Percentiles rank a stretch among this genome's conserved stretches.
phyloP scores from a whole-genome alignment of 2,113 vertebrate species.

The Albula goreensis region DNA sequence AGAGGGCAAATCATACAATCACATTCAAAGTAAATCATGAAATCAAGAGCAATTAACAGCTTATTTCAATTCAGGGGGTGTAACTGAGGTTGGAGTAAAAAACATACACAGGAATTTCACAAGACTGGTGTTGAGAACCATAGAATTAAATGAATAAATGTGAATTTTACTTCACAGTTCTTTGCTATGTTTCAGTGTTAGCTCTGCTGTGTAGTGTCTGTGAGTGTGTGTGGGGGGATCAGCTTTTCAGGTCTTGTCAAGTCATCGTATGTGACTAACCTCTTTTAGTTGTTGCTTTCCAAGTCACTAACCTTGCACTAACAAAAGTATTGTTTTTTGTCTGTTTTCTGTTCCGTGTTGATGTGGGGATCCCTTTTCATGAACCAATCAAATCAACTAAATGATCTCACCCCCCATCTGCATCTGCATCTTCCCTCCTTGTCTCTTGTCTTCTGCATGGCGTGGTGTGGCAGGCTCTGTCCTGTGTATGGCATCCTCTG shows the following conservation, averaged over 20 bases:
- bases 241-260: background rate
- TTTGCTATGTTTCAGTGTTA: background rate
- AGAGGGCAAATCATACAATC: too few relatives aligned
- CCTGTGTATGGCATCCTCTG: constrained; percentile 80
- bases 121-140: too few relatives aligned
- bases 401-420: background rate
- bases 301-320: constrained; percentile 12
- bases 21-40: too few relatives aligned
- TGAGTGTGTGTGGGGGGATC: background rate
- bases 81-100: too few relatives aligned
- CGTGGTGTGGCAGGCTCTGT: constrained; percentile 77
- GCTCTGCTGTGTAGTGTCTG: background rate
- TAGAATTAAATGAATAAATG: background rate
- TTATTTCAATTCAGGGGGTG: too few relatives aligned
- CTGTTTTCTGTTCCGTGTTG: background rate
- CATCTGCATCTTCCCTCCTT: constrained; percentile 17
- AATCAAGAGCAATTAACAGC: too few relatives aligned
- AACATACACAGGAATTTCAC: too few relatives aligned
- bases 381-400: background rate
- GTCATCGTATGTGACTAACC: background rate
- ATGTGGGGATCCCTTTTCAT: constrained; percentile 11
- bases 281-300: background rate
- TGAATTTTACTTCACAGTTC: background rate
- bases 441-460: constrained; percentile 60
- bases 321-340: constrained; percentile 34